A percentile compares a stretch with the other conserved stretches of the same genome.
Conservation (phyloP, 2,113 vertebrate species). For the Nothobranchius furzeri region DNA sequence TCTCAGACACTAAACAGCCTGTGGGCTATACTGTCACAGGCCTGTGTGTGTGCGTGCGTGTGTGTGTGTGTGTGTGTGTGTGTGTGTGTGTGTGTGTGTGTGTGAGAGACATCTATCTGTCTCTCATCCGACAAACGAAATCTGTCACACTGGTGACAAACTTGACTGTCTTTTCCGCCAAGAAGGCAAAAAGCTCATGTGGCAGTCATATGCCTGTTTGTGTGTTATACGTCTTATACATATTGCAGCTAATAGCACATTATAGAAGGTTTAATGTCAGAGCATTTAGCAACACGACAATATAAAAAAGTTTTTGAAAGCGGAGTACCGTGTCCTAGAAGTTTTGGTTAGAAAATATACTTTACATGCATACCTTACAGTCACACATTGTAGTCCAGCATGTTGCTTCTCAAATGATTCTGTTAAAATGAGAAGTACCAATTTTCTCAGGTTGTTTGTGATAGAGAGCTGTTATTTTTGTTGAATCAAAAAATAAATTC, state of each 20-base stretch:
- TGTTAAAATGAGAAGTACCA: no score
- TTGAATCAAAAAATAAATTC: no score
- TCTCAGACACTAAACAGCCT: constrained; percentile 64
- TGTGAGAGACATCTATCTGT: constrained; percentile 51
- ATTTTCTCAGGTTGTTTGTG: no score
- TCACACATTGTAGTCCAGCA: no score
- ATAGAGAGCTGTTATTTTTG: no score
- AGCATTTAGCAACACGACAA: no score
- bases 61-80: constrained; percentile 28
- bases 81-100: constrained; percentile 29
- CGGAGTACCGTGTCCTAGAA: background rate
- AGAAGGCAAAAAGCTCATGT: constrained; percentile 55
- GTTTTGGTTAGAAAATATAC: background rate
- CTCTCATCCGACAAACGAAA: constrained; percentile 61
- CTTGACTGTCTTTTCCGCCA: constrained; percentile 50
- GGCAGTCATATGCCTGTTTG: constrained; percentile 34
- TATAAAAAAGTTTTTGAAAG: background rate
- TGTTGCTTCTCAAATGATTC: no score
- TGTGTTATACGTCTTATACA: background rate
- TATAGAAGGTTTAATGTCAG: no score
- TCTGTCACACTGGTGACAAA: constrained; percentile 54
- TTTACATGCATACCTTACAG: background rate
- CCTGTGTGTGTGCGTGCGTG: constrained; percentile 23
- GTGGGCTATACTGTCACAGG: constrained; percentile 51
- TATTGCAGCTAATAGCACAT: background rate